Percentiles rank a stretch among this genome's conserved stretches.
phyloP scores from a whole-genome alignment of 1,140 invertebrate genomes.

The Brachionus calyciflorus region DNA sequence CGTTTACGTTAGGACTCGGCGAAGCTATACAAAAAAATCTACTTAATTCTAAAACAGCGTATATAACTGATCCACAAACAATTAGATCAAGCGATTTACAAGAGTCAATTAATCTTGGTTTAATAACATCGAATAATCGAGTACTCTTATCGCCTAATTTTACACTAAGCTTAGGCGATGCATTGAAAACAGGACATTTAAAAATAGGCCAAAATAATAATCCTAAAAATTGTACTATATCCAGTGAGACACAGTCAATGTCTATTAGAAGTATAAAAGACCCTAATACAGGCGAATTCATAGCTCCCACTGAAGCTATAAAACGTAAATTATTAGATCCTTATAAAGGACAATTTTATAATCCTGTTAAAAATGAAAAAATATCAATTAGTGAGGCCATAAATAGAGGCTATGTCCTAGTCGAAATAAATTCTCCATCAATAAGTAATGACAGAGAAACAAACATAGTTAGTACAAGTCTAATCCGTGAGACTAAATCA shows the following conservation, averaged over 20 bases:
- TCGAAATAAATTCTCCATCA: slow-evolving; percentile 51
- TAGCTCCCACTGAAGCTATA: slow-evolving; percentile 77
- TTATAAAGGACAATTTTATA: slow-evolving; percentile 50
- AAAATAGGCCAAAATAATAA: slow-evolving; percentile 2
- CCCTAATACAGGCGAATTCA: slow-evolving; percentile 68
- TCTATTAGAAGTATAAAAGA: slow-evolving; percentile 74
- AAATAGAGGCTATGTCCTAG: slow-evolving; percentile 51
- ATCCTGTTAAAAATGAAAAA: slow-evolving; percentile 51
- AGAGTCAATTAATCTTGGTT: neutral
- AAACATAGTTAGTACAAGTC: slow-evolving; percentile 30
- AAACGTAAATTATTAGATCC: slow-evolving; percentile 53
- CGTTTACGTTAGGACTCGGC: neutral
- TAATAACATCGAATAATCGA: neutral
- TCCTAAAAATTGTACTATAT: neutral
- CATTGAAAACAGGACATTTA: slow-evolving; percentile 16
- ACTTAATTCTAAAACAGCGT: neutral
- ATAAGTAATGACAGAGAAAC: slow-evolving; percentile 31
- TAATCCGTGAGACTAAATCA: slow-evolving; percentile 44
- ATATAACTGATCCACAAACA: slow-evolving; percentile 8
- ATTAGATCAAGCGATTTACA: neutral
- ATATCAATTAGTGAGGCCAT: slow-evolving; percentile 54
- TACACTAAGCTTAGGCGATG: neutral
- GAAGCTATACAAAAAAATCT: neutral
- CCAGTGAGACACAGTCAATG: slow-evolving; percentile 73
- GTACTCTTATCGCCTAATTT: neutral